Evolutionary conservation across 2,888 invertebrate species (phyloP).

Genomic region (Seira ritae): DNA sequence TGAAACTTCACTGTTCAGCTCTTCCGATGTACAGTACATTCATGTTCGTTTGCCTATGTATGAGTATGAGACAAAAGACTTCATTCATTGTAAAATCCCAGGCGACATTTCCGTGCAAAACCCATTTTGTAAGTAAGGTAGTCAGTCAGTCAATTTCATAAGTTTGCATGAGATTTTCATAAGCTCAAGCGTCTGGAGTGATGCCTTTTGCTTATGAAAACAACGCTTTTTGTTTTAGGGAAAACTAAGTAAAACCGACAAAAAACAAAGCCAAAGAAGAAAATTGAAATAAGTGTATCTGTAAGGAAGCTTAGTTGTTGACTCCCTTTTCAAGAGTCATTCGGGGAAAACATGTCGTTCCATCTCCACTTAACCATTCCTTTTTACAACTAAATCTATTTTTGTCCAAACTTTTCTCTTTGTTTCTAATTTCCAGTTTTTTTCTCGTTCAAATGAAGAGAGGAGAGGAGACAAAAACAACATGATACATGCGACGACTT

Average conservation of each 20-base stretch:
- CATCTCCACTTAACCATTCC: too few relatives aligned
- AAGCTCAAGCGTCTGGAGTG: slow-evolving; percentile 34
- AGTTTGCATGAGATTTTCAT: slow-evolving; percentile 41
- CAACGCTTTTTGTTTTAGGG: slow-evolving; percentile 28
- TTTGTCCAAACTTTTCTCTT: slow-evolving; percentile 45
- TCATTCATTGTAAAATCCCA: too few relatives aligned
- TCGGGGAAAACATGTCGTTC: neutral
- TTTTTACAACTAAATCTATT: slow-evolving; percentile 44
- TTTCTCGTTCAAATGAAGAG: slow-evolving; percentile 26
- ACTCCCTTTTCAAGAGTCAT: neutral
- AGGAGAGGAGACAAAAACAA: slow-evolving; percentile 12
- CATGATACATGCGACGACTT: slow-evolving; percentile 1
- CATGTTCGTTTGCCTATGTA: too few relatives aligned
- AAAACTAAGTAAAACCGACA: slow-evolving; percentile 12
- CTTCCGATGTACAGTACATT: too few relatives aligned
- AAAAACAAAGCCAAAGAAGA: slow-evolving; percentile 18
- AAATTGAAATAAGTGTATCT: slow-evolving; percentile 44
- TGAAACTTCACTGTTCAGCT: slow-evolving; percentile 19
- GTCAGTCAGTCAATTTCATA: slow-evolving; percentile 25
- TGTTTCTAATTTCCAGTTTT: slow-evolving; percentile 36
- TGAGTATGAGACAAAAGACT: too few relatives aligned
- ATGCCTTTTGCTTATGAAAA: slow-evolving; percentile 34
- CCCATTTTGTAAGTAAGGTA: too few relatives aligned
- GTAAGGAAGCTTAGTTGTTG: slow-evolving; percentile 10
- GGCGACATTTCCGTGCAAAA: too few relatives aligned